Evolutionary conservation across 1,140 invertebrate species (phyloP).

Genomic region (honey bee (Apis mellifera)): Amel_HAv3.1 CM009934.2:11255501-11256000

Average conservation of each 20-base stretch:
- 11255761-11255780: slow-evolving; percentile 51
- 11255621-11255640: slow-evolving; percentile 42
- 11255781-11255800: slow-evolving; percentile 49
- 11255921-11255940: slow-evolving; percentile 60
- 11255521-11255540: slow-evolving; percentile 51
- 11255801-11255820: slow-evolving; percentile 59
- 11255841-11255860: slow-evolving; percentile 67
- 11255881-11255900: slow-evolving; percentile 53
- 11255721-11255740: slow-evolving; percentile 16
- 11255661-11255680: slow-evolving; percentile 3
- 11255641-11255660: slow-evolving; percentile 29
- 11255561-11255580: slow-evolving; percentile 57
- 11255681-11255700: slow-evolving; percentile 27
- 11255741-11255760: slow-evolving; percentile 39
- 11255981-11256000: slow-evolving; percentile 49
- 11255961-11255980: slow-evolving; percentile 49
- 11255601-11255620: slow-evolving; percentile 53
- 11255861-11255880: slow-evolving; percentile 52
- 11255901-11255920: slow-evolving; percentile 58
- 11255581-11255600: slow-evolving; percentile 49
- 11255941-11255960: slow-evolving; percentile 34
- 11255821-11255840: slow-evolving; percentile 63
- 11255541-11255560: slow-evolving; percentile 46
- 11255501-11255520: slow-evolving; percentile 59
- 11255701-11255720: slow-evolving; percentile 9